Evolutionary conservation across 1,140 invertebrate species (phyloP).

Genomic region (Dinoponera quadriceps): DNA sequence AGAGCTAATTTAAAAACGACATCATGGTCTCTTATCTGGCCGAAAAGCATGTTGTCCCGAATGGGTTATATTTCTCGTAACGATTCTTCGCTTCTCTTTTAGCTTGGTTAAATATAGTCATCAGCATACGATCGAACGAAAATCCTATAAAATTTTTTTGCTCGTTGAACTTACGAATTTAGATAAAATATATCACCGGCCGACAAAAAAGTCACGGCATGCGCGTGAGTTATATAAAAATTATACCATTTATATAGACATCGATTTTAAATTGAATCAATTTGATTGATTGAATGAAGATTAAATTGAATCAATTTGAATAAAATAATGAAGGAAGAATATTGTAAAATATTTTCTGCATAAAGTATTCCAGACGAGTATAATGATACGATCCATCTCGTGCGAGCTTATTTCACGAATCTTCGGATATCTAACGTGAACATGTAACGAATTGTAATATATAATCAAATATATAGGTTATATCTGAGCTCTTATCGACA

Average conservation of each 20-base stretch:
- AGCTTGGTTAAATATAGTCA: conserved; percentile 3
- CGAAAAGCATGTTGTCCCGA: conserved; percentile 31
- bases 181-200: neutral
- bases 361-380: neutral
- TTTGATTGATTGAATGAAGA: too few relatives aligned
- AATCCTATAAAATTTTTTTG: neutral
- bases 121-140: neutral
- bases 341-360: neutral
- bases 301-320: too few relatives aligned
- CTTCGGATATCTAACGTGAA: too few relatives aligned
- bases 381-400: too few relatives aligned
- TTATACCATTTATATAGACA: too few relatives aligned
- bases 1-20: conserved; percentile 45
- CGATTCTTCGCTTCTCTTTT: neutral
- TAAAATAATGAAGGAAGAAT: neutral
- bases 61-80: conserved; percentile 41
- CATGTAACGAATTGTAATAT: too few relatives aligned
- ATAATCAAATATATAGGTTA: too few relatives aligned
- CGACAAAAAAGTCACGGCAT: neutral
- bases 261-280: too few relatives aligned
- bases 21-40: conserved; percentile 36
- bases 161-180: neutral
- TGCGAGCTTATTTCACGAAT: too few relatives aligned
- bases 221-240: neutral
- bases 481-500: too few relatives aligned